phyloP scores from a whole-genome alignment of 2,113 vertebrate genomes.

The Polypterus senegalus region DNA sequence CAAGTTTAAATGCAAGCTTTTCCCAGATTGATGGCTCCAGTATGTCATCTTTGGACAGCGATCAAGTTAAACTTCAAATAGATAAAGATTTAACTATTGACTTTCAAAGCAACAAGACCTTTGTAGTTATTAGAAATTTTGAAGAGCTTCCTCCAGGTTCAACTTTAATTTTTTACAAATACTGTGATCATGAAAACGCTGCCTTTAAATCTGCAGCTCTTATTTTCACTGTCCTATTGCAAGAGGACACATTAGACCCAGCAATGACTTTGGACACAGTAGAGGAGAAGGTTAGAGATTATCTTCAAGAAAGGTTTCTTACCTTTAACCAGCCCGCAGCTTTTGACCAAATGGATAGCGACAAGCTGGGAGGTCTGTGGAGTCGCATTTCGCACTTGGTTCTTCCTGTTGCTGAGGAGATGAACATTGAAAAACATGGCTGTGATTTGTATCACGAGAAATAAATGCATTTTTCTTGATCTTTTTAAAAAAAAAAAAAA shows the following conservation, averaged over 20 bases:
- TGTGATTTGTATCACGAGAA: conserved; percentile 20
- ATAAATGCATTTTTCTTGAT: too few relatives aligned
- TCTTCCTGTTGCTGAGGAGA: conserved; percentile 42
- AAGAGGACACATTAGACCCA: conserved; percentile 43
- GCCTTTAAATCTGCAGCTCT: conserved; percentile 73
- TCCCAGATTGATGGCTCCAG: conserved; percentile 50
- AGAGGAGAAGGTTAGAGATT: conserved; percentile 78
- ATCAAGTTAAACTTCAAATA: conserved; percentile 64
- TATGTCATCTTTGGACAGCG: conserved; percentile 48
- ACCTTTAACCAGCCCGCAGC: conserved; percentile 19
- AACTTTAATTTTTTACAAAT: conserved; percentile 92
- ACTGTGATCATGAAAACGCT: conserved; percentile 86
- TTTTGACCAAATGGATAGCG: conserved; percentile 45
- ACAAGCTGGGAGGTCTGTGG: conserved; percentile 63
- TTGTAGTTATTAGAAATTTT: conserved; percentile 71
- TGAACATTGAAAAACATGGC: conserved; percentile 34
- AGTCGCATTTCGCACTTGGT: conserved; percentile 65
- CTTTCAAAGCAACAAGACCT: conserved; percentile 49
- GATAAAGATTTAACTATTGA: conserved; percentile 59
- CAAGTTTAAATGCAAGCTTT: conserved; percentile 37
- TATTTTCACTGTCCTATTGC: conserved; percentile 74
- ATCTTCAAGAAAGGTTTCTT: conserved; percentile 58
- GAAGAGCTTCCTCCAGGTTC: conserved; percentile 76
- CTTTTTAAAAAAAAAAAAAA: too few relatives aligned
- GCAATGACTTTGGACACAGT: conserved; percentile 38